These are phyloP conservation scores for Salticus scenicus DNA, from an alignment of 2,888 invertebrate genomes.

Conservation along the genomic window DNA sequence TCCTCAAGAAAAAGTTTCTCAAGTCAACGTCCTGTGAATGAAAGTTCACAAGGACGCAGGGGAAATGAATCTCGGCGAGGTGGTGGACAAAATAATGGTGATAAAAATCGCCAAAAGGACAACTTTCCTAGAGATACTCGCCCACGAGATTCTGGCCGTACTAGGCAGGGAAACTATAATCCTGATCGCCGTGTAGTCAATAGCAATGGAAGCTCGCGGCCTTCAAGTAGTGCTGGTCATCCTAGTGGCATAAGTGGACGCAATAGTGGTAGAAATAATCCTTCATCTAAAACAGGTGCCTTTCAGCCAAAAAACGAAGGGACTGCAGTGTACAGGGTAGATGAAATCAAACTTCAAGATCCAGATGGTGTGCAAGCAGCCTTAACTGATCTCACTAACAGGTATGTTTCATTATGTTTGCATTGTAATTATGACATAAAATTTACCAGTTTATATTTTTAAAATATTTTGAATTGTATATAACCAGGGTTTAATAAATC, in stretches of 20 bases:
- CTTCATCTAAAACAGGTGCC: conserved; percentile 58
- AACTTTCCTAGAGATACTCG: conserved; percentile 55
- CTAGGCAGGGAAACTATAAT: conserved; percentile 32
- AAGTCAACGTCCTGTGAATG: conserved; percentile 76
- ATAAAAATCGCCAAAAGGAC: conserved; percentile 51
- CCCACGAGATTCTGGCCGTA: conserved; percentile 57
- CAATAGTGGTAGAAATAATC: conserved; percentile 71
- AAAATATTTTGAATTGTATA: no score
- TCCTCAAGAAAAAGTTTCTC: conserved; percentile 73
- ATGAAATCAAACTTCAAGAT: conserved; percentile 79
- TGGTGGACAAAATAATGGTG: conserved; percentile 38
- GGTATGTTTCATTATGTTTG: no score
- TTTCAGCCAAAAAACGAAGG: conserved; percentile 71
- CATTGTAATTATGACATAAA: no score
- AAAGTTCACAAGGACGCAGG: conserved; percentile 73
- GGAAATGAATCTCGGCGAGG: conserved; percentile 45
- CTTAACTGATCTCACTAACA: conserved; percentile 73
- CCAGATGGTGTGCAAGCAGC: conserved; percentile 79
- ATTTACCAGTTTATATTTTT: no score
- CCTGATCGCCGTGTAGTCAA: conserved; percentile 16
- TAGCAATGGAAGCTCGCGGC: conserved; percentile 73
- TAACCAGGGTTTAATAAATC: no score
- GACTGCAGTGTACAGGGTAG: conserved; percentile 77
- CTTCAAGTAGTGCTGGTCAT: conserved; percentile 74
- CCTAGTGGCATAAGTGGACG: conserved; percentile 72